These are phyloP conservation scores for Microcebus murinus DNA, from an alignment of 2,113 vertebrate species.

Conservation along the genomic window DNA sequence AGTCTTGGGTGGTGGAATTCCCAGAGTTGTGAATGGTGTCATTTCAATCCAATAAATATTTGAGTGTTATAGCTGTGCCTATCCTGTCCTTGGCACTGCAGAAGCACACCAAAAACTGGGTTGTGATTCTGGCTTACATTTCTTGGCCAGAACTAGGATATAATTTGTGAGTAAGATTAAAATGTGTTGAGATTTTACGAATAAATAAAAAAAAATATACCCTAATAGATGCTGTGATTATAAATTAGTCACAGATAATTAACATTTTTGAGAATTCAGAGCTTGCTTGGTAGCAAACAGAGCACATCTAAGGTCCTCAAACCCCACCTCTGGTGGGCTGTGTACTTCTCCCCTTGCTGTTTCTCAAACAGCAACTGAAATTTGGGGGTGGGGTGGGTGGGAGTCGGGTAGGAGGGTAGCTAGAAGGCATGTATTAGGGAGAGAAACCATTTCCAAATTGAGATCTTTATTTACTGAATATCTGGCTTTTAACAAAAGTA, in stretches of 20 bases:
- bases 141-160: not conserved
- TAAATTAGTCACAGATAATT: not conserved
- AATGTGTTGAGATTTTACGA: not conserved
- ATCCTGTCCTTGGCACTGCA: not conserved
- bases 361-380: not conserved
- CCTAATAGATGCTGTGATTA: not conserved
- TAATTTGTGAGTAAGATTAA: not conserved
- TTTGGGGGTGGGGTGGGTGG: not conserved
- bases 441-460: constrained; percentile 64
- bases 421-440: not conserved
- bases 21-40: not conserved
- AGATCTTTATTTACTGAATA: constrained; percentile 51
- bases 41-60: constrained; percentile 21
- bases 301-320: not conserved
- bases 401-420: not conserved
- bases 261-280: not conserved
- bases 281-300: not conserved
- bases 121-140: not conserved
- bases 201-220: not conserved
- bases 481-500: constrained; percentile 26
- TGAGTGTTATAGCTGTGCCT: not conserved
- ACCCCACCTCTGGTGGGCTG: not conserved
- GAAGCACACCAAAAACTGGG: not conserved
- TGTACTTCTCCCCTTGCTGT: not conserved
- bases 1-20: not conserved